Evolutionary conservation across 2,113 vertebrate species (phyloP), one percentile per base, ranked within the genome.

Genomic region (Sinocyclocheilus anshuiensis): DNA sequence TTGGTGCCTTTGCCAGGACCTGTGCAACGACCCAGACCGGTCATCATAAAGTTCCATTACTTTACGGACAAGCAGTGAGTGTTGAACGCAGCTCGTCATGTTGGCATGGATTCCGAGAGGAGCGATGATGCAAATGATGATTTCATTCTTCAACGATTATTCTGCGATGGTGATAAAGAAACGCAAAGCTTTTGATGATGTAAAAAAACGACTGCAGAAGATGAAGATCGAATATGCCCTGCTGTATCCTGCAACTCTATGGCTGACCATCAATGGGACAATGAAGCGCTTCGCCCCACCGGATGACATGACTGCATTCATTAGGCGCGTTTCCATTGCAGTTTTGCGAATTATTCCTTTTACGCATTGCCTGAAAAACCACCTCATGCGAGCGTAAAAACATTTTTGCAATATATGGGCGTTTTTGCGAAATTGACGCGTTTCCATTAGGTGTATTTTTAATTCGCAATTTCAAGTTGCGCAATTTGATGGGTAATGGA

Each of bases 141-240:
- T 87, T 18, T 87, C 80, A 20, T 87, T 87, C 53, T 87, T 77
- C 72, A 87, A 77, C 5, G 86, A 83, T 33, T 83, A 77, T 29
- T 87, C 79, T 16, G 85, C 36, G 4, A 57, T n/a, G 42, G 86
- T 87, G 86, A 61, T 83, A 18, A 71, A 50, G 71, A 83, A 65
- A 33, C 55, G 42, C 26, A 87, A 83, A 48, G 57, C 86, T 15
- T 87, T 83, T 39, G 36, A 83, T 29, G 39, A 77, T 33, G 42
- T 83, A 5, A 87, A 83, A 20, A 50, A 20, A 13, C 74, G 22
- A 15, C 16, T 83, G 57, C 75, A 77, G 59, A 83, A 76, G 45
- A 39, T 55, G 24, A 77, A 77, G 26, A 29, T 42, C 3, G 59
- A 33, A 2, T 83, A 87, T 75, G 71, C 72, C 4, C 26, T 83